These are phyloP conservation scores for Aplidium turbinatum DNA, from an alignment of 23 tunicate genomes.

Conservation along the genomic window DNA sequence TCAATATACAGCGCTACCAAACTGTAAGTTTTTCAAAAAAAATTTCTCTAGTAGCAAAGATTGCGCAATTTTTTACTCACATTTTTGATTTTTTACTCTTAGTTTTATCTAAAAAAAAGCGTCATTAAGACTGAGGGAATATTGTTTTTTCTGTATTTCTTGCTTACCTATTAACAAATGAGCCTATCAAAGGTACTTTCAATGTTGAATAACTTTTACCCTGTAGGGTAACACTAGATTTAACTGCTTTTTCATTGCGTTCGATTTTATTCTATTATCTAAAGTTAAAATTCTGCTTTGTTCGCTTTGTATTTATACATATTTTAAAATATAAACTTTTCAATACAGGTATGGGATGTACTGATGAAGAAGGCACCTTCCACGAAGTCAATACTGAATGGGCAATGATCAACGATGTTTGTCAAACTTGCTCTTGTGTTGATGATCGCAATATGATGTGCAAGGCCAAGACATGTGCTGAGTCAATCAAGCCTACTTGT, in stretches of 20 bases:
- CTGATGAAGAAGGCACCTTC: constrained; percentile 73
- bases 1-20: no score
- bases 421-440: constrained; percentile 76
- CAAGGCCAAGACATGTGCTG: constrained; percentile 63
- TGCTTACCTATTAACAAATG: no score
- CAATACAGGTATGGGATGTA: constrained; percentile 81
- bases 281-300: no score
- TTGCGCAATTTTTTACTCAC: no score
- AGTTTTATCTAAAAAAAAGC: neutral
- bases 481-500: constrained; percentile 46
- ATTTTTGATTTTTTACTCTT: neutral
- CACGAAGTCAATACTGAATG: constrained; percentile 66
- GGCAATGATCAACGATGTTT: constrained; percentile 71
- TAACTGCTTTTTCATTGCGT: neutral
- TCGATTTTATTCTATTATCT: no score
- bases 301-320: no score
- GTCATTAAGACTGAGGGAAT: neutral
- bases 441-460: constrained; percentile 73
- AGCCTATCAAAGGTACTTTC: no score
- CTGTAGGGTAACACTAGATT: neutral
- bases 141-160: neutral
- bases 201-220: neutral
- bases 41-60: no score
- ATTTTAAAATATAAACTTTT: no score
- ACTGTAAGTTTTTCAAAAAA: no score